Evolutionary conservation across 2,113 vertebrate genomes (phyloP), one percentile per base, ranked within the genome.

Genomic region (Polypterus senegalus): DNA sequence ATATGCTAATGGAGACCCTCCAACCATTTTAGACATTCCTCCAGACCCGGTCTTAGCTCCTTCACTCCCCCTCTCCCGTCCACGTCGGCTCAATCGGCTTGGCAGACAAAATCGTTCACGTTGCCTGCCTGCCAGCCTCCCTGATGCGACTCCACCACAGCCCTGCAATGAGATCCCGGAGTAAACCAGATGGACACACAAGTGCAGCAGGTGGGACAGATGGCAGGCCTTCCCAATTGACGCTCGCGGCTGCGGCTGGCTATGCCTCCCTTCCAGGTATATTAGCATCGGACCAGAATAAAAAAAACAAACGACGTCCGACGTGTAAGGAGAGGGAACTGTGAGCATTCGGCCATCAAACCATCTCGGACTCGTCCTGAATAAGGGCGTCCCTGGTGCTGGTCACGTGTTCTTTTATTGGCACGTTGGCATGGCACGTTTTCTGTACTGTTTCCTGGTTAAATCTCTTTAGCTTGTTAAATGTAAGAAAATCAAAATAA

Each of bases 181-280:
- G 78, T 69, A 81, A 58, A 86, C 67, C 86, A 89, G 89, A 89
- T 89, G 89, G 89, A 86, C 86, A 77, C 76, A 69, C 65, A 80
- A 73, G 80, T 84, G 87, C 86, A 88, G 87, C 89, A 89, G 89
- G 89, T 89, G 83, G 83, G 82, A 87, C 85, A 87, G 86, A 88
- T 90, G 89, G 89, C 85, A 78, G 65, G 60, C 73, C 77, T 81
- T 86, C 84, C 82, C 73, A 83, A 79, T 86, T 83, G 85, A 82
- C 64, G 83, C 88, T 81, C 75, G 52, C 76, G 81, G 83, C 81
- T 76, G 62, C 71, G 73, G 53, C 81, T 72, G 83, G 76, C 73
- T 76, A 27, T 27, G 27, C 71, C 64, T 73, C 70, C 80, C 83
- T 86, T 86, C 84, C 88, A 89, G 88, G 88, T 86, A 84, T 74